Evolutionary conservation across 2,113 vertebrate species (phyloP).

Genomic region (Burhinus bistriatus): DNA sequence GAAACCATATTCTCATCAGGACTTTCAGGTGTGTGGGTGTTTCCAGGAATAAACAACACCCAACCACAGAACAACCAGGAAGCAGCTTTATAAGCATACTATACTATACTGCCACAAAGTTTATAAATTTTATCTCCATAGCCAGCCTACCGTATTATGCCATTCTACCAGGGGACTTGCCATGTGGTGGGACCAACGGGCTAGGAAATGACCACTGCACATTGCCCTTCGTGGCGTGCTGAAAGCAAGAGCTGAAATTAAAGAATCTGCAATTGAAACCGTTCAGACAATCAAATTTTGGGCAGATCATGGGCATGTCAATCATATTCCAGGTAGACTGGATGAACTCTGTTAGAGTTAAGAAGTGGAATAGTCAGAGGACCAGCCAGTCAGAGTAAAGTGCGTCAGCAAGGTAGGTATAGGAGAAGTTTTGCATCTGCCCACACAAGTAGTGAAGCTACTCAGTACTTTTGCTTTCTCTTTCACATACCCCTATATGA

Average conservation of each 20-base stretch:
- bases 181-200: background rate
- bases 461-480: constrained; percentile 3
- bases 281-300: background rate
- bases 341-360: background rate
- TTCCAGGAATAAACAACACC: constrained; percentile 60
- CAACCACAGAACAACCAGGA: constrained; percentile 44
- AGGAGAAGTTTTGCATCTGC: background rate
- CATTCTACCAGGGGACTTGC: background rate
- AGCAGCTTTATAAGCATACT: background rate
- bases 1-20: constrained; percentile 29
- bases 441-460: background rate
- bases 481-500: background rate
- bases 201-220: background rate
- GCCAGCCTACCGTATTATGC: background rate
- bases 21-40: constrained; percentile 55
- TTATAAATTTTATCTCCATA: background rate
- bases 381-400: background rate
- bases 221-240: background rate
- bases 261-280: background rate
- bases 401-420: background rate
- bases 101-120: background rate
- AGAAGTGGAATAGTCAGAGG: background rate
- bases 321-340: background rate
- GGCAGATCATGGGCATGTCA: background rate
- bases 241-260: background rate